phyloP scores from a whole-genome alignment of 2,797 vertebrate species.

The Sardinella longiceps region DNA sequence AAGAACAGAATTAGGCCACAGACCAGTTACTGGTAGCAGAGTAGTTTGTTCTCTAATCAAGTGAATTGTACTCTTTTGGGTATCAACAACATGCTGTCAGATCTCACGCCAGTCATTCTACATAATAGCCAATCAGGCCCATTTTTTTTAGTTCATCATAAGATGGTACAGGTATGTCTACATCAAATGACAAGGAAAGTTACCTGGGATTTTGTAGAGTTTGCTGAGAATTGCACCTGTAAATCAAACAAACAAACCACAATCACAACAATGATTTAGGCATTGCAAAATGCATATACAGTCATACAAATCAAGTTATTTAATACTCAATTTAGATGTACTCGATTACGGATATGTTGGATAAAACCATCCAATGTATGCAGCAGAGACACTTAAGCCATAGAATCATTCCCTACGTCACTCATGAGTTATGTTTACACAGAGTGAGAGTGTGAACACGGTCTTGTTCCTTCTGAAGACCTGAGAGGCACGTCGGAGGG shows the following conservation, averaged over 20 bases:
- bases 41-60: neutral
- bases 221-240: constrained; percentile 94
- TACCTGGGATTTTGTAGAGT: constrained; percentile 97
- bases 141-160: neutral
- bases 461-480: too few relatives aligned
- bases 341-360: neutral
- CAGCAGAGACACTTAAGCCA: neutral
- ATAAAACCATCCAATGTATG: neutral
- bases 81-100: neutral
- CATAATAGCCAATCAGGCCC: neutral
- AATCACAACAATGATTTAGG: constrained; percentile 2
- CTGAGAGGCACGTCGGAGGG: neutral
- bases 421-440: neutral
- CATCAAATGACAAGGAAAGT: neutral
- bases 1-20: neutral
- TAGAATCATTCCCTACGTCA: neutral
- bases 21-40: neutral
- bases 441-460: neutral
- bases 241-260: constrained; percentile 36
- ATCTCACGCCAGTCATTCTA: neutral
- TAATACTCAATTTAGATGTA: too few relatives aligned
- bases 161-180: neutral
- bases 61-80: neutral
- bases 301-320: too few relatives aligned
- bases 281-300: neutral